Base-by-base conservation (phyloP, 2,888 invertebrate species). In the Colostygia pectinataria region DNA sequence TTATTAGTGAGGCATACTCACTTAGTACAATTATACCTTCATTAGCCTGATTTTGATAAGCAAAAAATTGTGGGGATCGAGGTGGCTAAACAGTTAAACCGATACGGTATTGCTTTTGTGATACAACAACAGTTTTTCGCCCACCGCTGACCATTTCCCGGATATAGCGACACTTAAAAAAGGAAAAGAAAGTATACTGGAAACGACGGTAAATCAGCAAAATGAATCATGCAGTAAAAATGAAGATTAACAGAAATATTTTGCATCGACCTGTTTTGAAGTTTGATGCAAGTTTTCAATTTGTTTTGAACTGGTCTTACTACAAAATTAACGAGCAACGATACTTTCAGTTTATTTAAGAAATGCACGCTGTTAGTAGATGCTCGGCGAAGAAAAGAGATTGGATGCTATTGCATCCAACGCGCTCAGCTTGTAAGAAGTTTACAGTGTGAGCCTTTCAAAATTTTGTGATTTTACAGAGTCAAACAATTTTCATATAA, bases 171-270 rank as follows among this genome's bases (percentile, higher is more conserved):
- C 55, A 54, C 58, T 42, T 55, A 51, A 59, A 29, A 55, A 41
- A 62, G 70, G 70, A 73, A 73, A 73, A 65, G 61, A 69, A 73
- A 68, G 65, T 20, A 14, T 2, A 29, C 46, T 45, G 39, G 49
- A 57, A 58, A 52, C 37, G 32, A 28, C 37, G 23, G 29, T 18
- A 48, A 39, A 43, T 28, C 27, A 40, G 37, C 29, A 15, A 51
- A n/a, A 40, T 25, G 15, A 32, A 31, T 33, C 20, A 25, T 46
- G 33, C 43, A 28, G 32, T 42, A 36, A 36, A 36, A 36, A 14
- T 13, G 13, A 36, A 24, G 24, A n/a, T 8, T 32, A 18, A 15
- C 15, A 9, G 32, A 9, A 32, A 32, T 18, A 12, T 32, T 15
- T 32, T 32, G 32, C 15, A 15, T 15, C 15, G 9, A 31, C 13